Evolutionary conservation across 1,140 invertebrate genomes (phyloP).

Genomic region (Achroia grisella): DNA sequence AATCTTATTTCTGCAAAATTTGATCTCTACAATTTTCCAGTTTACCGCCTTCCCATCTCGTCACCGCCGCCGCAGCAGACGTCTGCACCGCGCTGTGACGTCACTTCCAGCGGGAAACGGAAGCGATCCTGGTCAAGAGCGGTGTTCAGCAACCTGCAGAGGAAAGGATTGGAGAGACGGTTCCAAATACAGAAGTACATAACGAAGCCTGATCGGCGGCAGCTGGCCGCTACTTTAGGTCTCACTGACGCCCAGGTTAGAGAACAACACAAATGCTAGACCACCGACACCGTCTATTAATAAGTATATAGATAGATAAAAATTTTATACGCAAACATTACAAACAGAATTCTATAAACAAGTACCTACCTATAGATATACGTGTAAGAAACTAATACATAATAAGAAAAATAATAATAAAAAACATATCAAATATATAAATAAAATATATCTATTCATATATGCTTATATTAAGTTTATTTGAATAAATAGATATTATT

Average conservation of each 20-base stretch:
- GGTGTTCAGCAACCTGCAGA: constrained; percentile 93
- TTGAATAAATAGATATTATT: background rate
- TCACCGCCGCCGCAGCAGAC: constrained; percentile 39
- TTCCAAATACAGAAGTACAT: constrained; percentile 97
- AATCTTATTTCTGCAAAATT: background rate
- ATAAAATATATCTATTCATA: no score
- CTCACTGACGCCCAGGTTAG: constrained; percentile 89
- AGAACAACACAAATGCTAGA: no score
- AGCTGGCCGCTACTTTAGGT: constrained; percentile 91
- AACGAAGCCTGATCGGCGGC: constrained; percentile 92
- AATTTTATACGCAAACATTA: no score
- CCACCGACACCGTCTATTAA: no score
- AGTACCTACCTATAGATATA: no score
- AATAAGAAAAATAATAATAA: no score
- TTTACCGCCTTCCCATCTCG: constrained; percentile 51
- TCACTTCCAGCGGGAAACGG: constrained; percentile 75
- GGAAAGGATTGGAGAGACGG: constrained; percentile 91
- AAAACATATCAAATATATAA: no score
- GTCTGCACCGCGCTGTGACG: constrained; percentile 45
- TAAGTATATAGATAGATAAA: no score
- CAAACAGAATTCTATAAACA: no score
- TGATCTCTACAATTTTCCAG: constrained; percentile 20
- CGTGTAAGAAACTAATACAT: no score
- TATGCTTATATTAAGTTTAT: no score
- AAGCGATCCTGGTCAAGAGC: constrained; percentile 95